Conservation (phyloP, 1,140 invertebrate genomes). For the Temnothorax nylanderi region DNA sequence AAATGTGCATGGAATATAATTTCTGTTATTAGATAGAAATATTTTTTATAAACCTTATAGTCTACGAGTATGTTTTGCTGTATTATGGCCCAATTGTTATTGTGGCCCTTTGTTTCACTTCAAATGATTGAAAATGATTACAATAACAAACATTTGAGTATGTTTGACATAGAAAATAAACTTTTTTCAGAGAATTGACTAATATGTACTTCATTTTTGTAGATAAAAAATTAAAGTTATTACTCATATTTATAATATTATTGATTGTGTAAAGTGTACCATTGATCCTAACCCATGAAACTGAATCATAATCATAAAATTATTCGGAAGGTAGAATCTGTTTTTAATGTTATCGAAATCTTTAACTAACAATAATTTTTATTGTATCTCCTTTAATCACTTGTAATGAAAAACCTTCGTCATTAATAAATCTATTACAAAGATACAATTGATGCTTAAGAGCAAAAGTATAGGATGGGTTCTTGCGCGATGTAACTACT, state of each 20-base stretch:
- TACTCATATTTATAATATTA: not conserved
- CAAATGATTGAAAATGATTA: too few relatives aligned
- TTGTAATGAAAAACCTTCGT: not conserved
- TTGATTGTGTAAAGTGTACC: not conserved
- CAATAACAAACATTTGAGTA: not conserved
- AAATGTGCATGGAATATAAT: too few relatives aligned
- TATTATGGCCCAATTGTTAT: too few relatives aligned
- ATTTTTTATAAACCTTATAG: too few relatives aligned
- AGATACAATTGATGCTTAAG: not conserved
- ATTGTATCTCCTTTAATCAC: not conserved
- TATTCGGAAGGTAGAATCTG: not conserved
- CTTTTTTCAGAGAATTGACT: too few relatives aligned
- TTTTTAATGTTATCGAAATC: not conserved
- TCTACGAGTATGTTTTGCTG: too few relatives aligned
- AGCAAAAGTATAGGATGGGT: not conserved
- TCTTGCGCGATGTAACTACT: too few relatives aligned
- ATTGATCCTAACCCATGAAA: not conserved
- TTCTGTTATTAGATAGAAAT: too few relatives aligned
- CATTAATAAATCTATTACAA: conserved; percentile 16
- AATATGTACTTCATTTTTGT: too few relatives aligned
- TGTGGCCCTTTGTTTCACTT: too few relatives aligned
- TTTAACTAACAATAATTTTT: not conserved
- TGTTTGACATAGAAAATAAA: too few relatives aligned
- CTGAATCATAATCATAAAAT: not conserved
- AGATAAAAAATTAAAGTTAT: too few relatives aligned